These are phyloP conservation scores for Lasaia peninsularis DNA, from an alignment of 1,140 invertebrate species.

Conservation along the genomic window DNA sequence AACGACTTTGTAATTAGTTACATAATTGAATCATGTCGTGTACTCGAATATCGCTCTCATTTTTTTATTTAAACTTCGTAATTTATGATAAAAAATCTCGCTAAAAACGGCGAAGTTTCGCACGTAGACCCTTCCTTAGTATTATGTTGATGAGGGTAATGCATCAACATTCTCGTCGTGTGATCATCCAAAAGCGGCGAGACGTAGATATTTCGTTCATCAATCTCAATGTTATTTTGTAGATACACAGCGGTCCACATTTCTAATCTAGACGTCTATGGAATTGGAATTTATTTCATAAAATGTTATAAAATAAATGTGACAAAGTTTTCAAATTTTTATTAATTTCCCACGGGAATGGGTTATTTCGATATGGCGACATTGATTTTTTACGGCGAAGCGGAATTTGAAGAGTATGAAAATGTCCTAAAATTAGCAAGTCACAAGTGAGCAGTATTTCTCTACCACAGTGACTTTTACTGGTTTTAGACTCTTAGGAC, in stretches of 20 bases:
- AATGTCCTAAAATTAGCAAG: no score
- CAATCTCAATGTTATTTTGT: conserved; percentile 26
- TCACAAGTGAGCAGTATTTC: no score
- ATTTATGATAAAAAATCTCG: conserved; percentile 28
- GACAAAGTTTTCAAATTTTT: no score
- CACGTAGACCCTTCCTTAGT: conserved; percentile 29
- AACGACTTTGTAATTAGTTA: conserved; percentile 51
- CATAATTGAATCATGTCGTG: conserved; percentile 9
- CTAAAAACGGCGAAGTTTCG: conserved; percentile 23
- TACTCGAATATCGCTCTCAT: conserved; percentile 28
- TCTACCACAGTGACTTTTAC: no score
- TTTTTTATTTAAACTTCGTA: conserved; percentile 27
- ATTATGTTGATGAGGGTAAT: conserved; percentile 33
- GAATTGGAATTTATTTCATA: neutral
- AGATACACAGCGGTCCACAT: neutral
- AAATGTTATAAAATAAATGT: neutral
- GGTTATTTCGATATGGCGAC: no score
- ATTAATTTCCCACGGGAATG: neutral
- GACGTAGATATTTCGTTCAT: conserved; percentile 26
- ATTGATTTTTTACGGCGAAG: no score
- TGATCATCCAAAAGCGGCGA: conserved; percentile 25
- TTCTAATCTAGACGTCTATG: neutral
- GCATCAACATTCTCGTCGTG: conserved; percentile 28
- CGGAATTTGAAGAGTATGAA: no score
- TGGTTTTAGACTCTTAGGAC: no score